A percentile compares a stretch with the other conserved stretches of the same genome.
phyloP scores from a whole-genome alignment of 2,113 vertebrate genomes.

The Chitala chitala region DNA sequence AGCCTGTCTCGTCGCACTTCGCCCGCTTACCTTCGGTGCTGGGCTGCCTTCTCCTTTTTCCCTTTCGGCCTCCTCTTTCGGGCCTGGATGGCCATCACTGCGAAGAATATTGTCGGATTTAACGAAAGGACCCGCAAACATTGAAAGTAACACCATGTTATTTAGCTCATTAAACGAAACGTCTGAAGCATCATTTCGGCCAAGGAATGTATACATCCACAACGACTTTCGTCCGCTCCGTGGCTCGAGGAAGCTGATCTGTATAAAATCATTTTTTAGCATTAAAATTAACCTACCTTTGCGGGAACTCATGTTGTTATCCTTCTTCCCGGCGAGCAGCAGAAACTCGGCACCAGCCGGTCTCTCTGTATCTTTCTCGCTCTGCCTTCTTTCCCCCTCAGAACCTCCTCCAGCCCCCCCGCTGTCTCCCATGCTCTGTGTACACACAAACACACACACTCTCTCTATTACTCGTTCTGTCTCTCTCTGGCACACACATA shows the following conservation, averaged over 20 bases:
- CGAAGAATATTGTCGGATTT: conserved; percentile 32
- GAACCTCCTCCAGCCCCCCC: not conserved
- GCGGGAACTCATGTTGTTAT: conserved; percentile 79
- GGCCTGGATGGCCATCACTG: conserved; percentile 90
- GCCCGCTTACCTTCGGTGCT: conserved; percentile 62
- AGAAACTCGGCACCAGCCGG: conserved; percentile 37
- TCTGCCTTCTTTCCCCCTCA: no score
- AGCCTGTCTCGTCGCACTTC: conserved; percentile 25
- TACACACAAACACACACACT: no score
- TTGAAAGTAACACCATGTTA: conserved; percentile 40
- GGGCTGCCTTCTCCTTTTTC: conserved; percentile 69
- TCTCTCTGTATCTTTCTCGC: conserved; percentile 30
- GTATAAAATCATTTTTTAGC: not conserved
- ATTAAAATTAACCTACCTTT: conserved; percentile 65
- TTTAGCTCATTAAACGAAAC: conserved; percentile 24
- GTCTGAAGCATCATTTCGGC: conserved; percentile 36
- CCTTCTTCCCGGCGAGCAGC: conserved; percentile 53
- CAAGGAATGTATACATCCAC: conserved; percentile 2
- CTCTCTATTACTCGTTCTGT: no score
- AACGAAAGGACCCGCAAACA: conserved; percentile 29
- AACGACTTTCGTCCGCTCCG: conserved; percentile 18
- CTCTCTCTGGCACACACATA: no score
- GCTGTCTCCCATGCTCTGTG: no score
- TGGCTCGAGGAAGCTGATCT: not conserved
- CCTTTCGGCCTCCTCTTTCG: conserved; percentile 87